Percentiles rank a stretch among this genome's conserved stretches.
Evolutionary conservation across 2,797 vertebrate genomes (phyloP).

Genomic region (Vipera latastei): DNA sequence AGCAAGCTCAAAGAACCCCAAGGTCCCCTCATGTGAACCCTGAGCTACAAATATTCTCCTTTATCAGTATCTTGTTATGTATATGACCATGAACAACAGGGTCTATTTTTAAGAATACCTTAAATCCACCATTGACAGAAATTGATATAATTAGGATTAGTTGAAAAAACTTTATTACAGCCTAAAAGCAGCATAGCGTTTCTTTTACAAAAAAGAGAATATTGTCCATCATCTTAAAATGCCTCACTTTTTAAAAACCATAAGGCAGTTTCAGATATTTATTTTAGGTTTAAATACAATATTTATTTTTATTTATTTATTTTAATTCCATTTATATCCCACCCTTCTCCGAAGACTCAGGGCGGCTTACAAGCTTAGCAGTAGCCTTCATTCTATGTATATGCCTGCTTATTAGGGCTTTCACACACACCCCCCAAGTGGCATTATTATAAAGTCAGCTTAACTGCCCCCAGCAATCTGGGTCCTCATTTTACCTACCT

Average conservation of each 20-base stretch:
- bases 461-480: no score
- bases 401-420: no score
- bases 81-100: background rate
- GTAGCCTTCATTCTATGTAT: no score
- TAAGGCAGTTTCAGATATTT: background rate
- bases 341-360: no score
- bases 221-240: background rate
- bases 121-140: background rate
- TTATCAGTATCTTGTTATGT: background rate
- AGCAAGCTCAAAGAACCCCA: background rate
- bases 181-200: background rate
- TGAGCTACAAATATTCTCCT: background rate
- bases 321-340: no score
- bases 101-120: background rate
- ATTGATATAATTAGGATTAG: background rate
- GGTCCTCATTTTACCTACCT: no score
- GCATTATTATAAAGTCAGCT: no score
- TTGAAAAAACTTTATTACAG: background rate
- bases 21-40: background rate
- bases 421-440: no score
- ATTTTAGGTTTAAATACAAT: background rate
- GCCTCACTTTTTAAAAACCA: background rate
- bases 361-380: no score
- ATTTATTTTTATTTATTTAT: no score
- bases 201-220: background rate